Evolutionary conservation across 1,140 invertebrate genomes (phyloP), one percentile per base, ranked within the genome.

Genomic region (Oncopodura yosiiana): DNA sequence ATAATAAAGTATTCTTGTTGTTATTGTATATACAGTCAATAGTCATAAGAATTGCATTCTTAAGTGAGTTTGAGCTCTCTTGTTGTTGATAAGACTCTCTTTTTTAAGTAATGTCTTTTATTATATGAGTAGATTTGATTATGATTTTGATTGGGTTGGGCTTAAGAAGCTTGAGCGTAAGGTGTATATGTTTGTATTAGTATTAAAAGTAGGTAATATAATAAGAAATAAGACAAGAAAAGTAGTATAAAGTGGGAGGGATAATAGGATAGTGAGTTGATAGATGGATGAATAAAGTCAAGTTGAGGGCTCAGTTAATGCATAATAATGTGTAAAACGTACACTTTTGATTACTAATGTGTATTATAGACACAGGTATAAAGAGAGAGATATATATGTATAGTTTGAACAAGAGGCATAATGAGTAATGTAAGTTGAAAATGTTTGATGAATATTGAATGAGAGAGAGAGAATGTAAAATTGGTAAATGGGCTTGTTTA

Each of bases 401-500:
- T n/a, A n/a, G n/a, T n/a, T n/a, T 39, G 39, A 50, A 45, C 27
- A 43, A 43, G 49, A 53, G 56, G 45, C 39, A 49, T 53, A 53
- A 51, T 52, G 50, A 53, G 49, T 53, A 48, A 58, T 58, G 56
- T 53, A 49, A 24, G 48, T 36, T 50, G 54, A 29, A 49, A 59
- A 59, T 59, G 57, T 59, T 48, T 42, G 54, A 49, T 50, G 57
- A 53, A 59, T 59, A 53, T 53, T 44, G 52, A 59, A 49, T 49
- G 57, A 54, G 54, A 54, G n/a, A n/a, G n/a, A n/a, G n/a, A n/a
- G n/a, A n/a, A n/a, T n/a, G n/a, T n/a, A n/a, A n/a, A n/a, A n/a
- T n/a, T n/a, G n/a, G 51, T 51, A 59, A 59, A 59, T 59, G 38
- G 14, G 52, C 30, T 39, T 21, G 45, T 34, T 53, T 39, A n/a